Base-by-base conservation (phyloP, 2,888 invertebrate genomes). In the Drosophila buzzatii region DNA sequence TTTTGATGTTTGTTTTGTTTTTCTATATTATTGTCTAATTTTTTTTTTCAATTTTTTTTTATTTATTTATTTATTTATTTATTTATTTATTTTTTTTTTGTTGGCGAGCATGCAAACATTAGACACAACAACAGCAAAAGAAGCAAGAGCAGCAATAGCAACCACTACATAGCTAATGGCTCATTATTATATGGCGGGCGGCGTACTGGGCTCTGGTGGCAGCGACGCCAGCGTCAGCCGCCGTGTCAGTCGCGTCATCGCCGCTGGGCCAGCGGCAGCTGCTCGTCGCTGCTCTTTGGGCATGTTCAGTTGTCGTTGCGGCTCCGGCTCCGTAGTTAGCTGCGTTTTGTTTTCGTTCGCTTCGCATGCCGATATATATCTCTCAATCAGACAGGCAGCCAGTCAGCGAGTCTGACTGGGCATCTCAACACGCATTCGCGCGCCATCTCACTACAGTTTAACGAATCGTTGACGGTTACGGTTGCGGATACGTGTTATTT, bases 301-400 rank as follows among this genome's bases (percentile, higher is more conserved):
- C 71, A 66, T 53, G 49, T 71, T 67, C 69, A 80, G 64, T 76
- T 82, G 79, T 82, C 81, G 81, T 76, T 65, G 79, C 70, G 70
- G 71, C 75, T 79, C 79, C 69, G 71, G 74, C 74, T 81, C 58
- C 75, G 75, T 75, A 71, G 72, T 69, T 82, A 72, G 80, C 76
- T 76, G 67, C 64, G 71, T 78, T 64, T 58, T 37, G 70, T 69
- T 81, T 60, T 73, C 41, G 76, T 65, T 45, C 61, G 64, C 70
- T 65, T 20, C 70, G 51, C 39, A 65, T 41, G 52, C 59, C 51
- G 51, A 76, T 60, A 42, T 47, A 51, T 77, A 81, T 82, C 82
- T 80, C 85, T 85, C 83, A 49, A 31, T 59, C 39, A 6, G 42
- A 31, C 56, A 16, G 42, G 18, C n/a, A 10, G 56, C 20, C 42